These are phyloP conservation scores for Craniophora ligustri DNA, from an alignment of 2,888 invertebrate species.

Conservation along the genomic window DNA sequence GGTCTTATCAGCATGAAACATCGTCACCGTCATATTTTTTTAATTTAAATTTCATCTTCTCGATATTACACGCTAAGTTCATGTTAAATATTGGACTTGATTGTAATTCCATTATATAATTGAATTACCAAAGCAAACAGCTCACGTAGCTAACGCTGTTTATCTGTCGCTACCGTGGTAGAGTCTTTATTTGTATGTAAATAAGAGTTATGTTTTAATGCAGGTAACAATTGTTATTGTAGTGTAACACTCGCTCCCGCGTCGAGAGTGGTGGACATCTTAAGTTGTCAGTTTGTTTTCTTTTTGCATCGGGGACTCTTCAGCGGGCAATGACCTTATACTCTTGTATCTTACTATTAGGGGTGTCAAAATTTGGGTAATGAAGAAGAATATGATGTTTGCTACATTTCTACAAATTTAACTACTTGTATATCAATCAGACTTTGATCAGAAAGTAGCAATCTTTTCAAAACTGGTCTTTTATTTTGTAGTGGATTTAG, in stretches of 20 bases:
- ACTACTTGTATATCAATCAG: too few relatives aligned
- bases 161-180: slow-evolving; percentile 43
- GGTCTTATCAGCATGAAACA: background rate
- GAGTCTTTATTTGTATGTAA: slow-evolving; percentile 62
- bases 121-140: slow-evolving; percentile 76
- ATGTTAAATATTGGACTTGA: slow-evolving; percentile 50
- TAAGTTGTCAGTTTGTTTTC: slow-evolving; percentile 85
- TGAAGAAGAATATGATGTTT: background rate
- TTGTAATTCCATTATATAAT: slow-evolving; percentile 68
- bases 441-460: too few relatives aligned
- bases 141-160: slow-evolving; percentile 45
- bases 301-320: slow-evolving; percentile 79
- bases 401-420: background rate
- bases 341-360: slow-evolving; percentile 64
- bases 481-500: background rate
- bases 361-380: slow-evolving; percentile 61
- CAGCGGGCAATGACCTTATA: slow-evolving; percentile 78
- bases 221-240: slow-evolving; percentile 77
- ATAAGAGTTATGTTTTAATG: slow-evolving; percentile 57
- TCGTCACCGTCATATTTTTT: slow-evolving; percentile 3
- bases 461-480: background rate
- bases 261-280: slow-evolving; percentile 78
- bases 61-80: slow-evolving; percentile 31
- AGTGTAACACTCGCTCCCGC: slow-evolving; percentile 74
- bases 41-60: slow-evolving; percentile 2